Base-by-base conservation (phyloP, 2,888 invertebrate genomes). In the Spicauda simplicius region DNA sequence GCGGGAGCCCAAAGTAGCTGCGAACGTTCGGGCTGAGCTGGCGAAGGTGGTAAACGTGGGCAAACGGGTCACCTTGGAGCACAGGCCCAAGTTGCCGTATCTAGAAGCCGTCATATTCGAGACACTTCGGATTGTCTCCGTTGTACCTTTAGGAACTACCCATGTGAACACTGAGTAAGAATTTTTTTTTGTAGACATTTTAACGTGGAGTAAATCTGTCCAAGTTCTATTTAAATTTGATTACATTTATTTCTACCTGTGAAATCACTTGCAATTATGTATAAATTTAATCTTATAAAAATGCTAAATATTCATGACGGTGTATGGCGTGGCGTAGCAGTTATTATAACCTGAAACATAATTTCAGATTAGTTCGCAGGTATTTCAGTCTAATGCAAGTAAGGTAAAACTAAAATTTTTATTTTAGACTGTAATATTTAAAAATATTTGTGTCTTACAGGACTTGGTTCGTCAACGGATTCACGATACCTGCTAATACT, bases 81-180 rank as follows among this genome's bases (percentile, higher is more conserved):
- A 97, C 84, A 88, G 97, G 72, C 93, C 95, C 30, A 94, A 94
- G 75, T 88, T 97, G 75, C 96, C 97, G 6, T 94, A 97, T 72
- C 96, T 97, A 30, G 97, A 97, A 83, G 96, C 97, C 11, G 97
- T 97, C 30, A 95, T 97, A 64, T 94, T 96, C 75, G 97, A 97
- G 86, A 95, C 97, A 0, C 93, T 97, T 79, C 93, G 97, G 37
- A 94, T 95, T 50, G 96, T 96, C 64, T 97, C 96, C 77, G 95
- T 97, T 65, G 97, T 97, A 20, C 97, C 97, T 6, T 94, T 97
- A 81, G 97, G 97, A 59, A 97, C 97, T 25, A 96, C 97, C 1
- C 97, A 97, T 82, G 95, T 97, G 4, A 96, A 97, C 61, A 95
- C 95, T 74, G 94, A 94, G 97, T 97, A 94, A 95, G 93, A 87